Base-by-base conservation (phyloP, 2,113 vertebrate species). In the Notechis scutatus region DNA sequence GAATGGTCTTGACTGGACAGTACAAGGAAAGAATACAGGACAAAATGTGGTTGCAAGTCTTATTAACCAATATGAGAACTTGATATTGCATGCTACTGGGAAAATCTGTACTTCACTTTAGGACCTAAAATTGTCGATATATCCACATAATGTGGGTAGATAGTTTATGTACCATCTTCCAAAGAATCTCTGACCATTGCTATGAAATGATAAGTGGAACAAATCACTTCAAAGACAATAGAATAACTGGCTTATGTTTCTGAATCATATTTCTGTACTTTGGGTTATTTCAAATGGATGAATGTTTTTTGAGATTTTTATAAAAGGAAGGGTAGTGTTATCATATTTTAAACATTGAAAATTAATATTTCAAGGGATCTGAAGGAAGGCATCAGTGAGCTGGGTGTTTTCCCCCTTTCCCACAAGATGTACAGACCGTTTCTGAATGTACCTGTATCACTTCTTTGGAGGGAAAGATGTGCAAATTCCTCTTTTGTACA, bases 241-340 rank as follows among this genome's bases (percentile, higher is more conserved):
- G 1, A 39, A 42, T 21, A 21, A 39, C 18, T 81, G 34, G 34
- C 34, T 81, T 81, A 34, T 81, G 7, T 42, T 81, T 20, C 74
- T 81, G 74, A 42, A 81, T 81, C 34, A 9, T 42, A 61, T 89
- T 92, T 93, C 26, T 59, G 74, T 94, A 92, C 39, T 92, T 89
- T 88, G 29, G 11, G 3, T 56, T 55, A 14, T 88, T 88, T 34
- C 11, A 29, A 24, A n/a, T 20, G 26, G 26, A 50, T 52, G 47
- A 24, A 87, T 29, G 11, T n/a, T 87, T 26, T 29, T 50, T 26
- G 45, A 50, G 26, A n/a, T 1, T 87, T 87, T 87, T 47, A 47
- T 47, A 15, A 29, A 87, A 50, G 26, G 85, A 86, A 50, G 42
- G 42, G 21, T 10, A 45, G 21, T 10, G 45, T 86, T 45, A 86